A percentile compares a stretch with the other conserved stretches of the same genome.
phyloP scores from a whole-genome alignment of 2,888 invertebrate species.

The Dicycla oo region DNA sequence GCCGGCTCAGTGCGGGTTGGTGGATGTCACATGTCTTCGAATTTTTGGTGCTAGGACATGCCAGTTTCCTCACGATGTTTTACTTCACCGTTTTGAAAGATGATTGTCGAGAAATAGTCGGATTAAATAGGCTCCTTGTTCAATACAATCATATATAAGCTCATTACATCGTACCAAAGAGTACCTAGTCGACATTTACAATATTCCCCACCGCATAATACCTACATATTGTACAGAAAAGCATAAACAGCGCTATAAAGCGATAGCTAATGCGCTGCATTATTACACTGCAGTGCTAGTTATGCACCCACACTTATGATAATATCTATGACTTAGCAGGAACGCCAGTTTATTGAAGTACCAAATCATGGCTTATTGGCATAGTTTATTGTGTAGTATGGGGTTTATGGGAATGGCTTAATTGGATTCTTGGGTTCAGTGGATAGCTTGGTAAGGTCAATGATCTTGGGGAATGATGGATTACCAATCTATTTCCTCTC shows the following conservation, averaged over 20 bases:
- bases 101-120: no score
- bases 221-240: slow-evolving; percentile 32
- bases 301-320: slow-evolving; percentile 55
- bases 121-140: no score
- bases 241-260: slow-evolving; percentile 57
- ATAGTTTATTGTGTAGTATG: slow-evolving; percentile 29
- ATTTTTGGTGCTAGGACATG: no score
- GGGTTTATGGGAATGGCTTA: slow-evolving; percentile 27
- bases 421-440: slow-evolving; percentile 23
- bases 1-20: no score
- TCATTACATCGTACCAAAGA: background rate
- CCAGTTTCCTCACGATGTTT: no score
- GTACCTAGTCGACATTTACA: background rate
- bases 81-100: no score
- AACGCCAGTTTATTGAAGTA: slow-evolving; percentile 40
- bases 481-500: background rate
- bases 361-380: slow-evolving; percentile 51
- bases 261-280: slow-evolving; percentile 57
- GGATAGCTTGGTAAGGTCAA: slow-evolving; percentile 1
- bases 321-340: slow-evolving; percentile 52
- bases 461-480: background rate
- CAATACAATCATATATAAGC: background rate
- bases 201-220: slow-evolving; percentile 12
- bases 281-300: slow-evolving; percentile 55
- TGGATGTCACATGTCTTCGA: no score